These are phyloP conservation scores for Pipistrellus pygmaeus DNA, from an alignment of 2,797 vertebrate genomes.

Conservation along the genomic window DNA sequence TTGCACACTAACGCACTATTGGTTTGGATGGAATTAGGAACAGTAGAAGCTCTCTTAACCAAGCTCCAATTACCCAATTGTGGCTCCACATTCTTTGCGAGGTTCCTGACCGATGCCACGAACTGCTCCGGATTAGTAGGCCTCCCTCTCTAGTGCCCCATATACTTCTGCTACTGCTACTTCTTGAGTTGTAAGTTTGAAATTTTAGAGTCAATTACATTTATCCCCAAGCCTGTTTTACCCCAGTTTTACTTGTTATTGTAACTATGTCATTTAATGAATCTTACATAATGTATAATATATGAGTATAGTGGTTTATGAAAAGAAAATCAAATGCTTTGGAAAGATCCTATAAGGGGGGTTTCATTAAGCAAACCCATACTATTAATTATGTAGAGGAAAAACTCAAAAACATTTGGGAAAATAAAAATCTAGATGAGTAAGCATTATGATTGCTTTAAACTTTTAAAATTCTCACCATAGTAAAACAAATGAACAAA, in stretches of 20 bases:
- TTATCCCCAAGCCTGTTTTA: conserved; percentile 50
- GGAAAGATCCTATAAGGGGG: conserved; percentile 13
- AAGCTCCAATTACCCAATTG: not conserved
- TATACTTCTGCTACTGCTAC: not conserved
- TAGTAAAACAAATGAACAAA: not conserved
- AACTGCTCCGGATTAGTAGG: not conserved
- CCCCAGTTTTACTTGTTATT: conserved; percentile 34
- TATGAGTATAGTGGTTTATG: not conserved
- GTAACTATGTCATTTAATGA: conserved; percentile 12
- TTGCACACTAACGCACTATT: not conserved
- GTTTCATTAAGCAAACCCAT: not conserved
- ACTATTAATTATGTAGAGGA: not conserved
- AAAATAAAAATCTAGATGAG: conserved; percentile 47
- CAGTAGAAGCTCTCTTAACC: not conserved
- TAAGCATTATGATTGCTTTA: not conserved
- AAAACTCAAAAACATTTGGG: conserved; percentile 28
- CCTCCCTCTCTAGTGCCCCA: not conserved
- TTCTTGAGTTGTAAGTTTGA: not conserved
- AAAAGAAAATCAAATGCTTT: conserved; percentile 60
- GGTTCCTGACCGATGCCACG: not conserved
- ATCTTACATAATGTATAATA: conserved; percentile 21
- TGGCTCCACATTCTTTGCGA: not conserved
- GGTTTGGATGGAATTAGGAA: not conserved
- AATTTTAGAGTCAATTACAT: not conserved
- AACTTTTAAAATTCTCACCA: conserved; percentile 15